These are phyloP conservation scores for Megalurothrips usitatus DNA, from an alignment of 2,888 invertebrate species.

Conservation along the genomic window DNA sequence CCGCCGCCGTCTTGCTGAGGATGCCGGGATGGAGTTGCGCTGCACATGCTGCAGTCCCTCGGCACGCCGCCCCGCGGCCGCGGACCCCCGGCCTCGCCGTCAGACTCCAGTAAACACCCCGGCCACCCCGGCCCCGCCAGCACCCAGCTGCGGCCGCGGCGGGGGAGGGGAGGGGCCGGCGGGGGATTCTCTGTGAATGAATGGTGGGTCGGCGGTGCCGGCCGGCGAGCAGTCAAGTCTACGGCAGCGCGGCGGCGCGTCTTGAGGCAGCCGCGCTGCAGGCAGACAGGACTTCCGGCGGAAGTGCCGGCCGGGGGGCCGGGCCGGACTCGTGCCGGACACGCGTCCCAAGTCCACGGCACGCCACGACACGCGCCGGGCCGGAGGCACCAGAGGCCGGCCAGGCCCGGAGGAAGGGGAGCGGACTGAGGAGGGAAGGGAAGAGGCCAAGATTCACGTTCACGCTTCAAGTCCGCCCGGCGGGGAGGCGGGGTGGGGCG, in stretches of 20 bases:
- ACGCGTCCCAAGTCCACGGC: conserved; percentile 1
- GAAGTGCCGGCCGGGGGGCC: not conserved
- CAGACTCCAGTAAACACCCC: conserved; percentile 22
- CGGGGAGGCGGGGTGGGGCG: too few relatives aligned
- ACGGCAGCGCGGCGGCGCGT: too few relatives aligned
- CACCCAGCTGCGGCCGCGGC: not conserved
- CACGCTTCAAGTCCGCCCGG: not conserved
- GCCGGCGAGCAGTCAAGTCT: not conserved
- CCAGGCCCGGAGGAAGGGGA: too few relatives aligned
- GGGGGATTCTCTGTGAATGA: not conserved
- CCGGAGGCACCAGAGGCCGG: too few relatives aligned
- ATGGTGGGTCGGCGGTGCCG: not conserved
- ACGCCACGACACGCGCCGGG: not conserved
- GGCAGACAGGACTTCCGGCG: conserved; percentile 13
- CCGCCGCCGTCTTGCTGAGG: not conserved
- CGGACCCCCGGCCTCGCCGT: not conserved
- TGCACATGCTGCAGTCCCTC: too few relatives aligned
- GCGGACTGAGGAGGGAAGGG: not conserved
- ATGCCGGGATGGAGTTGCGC: not conserved
- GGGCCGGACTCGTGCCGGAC: conserved; percentile 1
- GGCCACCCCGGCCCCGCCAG: not conserved
- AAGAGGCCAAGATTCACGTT: not conserved
- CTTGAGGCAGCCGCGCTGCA: not conserved
- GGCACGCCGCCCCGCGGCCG: not conserved
- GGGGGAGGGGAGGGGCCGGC: not conserved